Base-by-base conservation (phyloP, 2,113 vertebrate species). In the Thalassarche chlororhynchos region DNA sequence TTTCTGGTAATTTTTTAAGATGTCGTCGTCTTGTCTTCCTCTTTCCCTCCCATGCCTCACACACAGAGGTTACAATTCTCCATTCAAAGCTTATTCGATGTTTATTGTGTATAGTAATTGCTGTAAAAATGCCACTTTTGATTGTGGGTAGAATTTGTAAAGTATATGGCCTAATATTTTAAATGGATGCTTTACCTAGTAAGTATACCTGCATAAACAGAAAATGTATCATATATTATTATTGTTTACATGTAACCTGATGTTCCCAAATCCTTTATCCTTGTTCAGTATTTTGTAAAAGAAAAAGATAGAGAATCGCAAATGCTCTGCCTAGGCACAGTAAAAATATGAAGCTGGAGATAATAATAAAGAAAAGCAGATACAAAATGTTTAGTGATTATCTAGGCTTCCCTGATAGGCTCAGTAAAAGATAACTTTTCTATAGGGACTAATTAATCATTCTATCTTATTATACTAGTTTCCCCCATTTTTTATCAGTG, bases 351-450 rank as follows among this genome's bases (percentile, higher is more conserved):
- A 86, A 89, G 17, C 46, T 83, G 38, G 46, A 96, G 90, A 83
- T 94, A 72, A 87, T 55, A 75, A 76, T 65, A 61, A 86, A 86
- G 49, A 54, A 95, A 95, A 91, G 79, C 66, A 95, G 92, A 95
- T 96, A 82, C 14, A 77, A 77, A 95, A 91, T 80, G 36, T 94
- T 95, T 88, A 25, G 70, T 87, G 80, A 91, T 97, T 95, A 95
- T 96, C 93, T 95, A 12, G 3, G 40, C 32, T 97, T 97, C 93
- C 79, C 85, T 96, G 94, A 75, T 90, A 71, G 94, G 32, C 70
- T 80, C 62, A 87, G 60, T 58, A 52, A 92, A 89, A 93, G 87
- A 84, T 89, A 97, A 91, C 46, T 95, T 95, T 97, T 96, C 89
- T 89, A 16, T 76, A 61, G 62, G 57, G 65, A 76, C 84, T 95